Evolutionary conservation across 1,140 invertebrate genomes (phyloP).

Genomic region (Copidosoma floridanum): DNA sequence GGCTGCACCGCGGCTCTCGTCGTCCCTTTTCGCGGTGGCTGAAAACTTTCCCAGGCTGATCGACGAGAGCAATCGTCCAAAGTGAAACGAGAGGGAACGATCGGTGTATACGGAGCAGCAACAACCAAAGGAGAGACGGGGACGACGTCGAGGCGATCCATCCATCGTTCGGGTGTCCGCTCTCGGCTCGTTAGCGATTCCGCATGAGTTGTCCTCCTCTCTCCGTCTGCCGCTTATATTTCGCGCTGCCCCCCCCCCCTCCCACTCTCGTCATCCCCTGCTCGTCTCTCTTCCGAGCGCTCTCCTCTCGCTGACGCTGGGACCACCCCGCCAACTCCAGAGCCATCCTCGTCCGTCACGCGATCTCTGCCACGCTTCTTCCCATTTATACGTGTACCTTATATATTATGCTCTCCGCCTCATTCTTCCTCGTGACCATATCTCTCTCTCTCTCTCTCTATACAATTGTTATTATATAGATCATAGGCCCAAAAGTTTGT

Average conservation of each 20-base stretch:
- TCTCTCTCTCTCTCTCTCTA: too few relatives aligned
- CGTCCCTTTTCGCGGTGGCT: neutral
- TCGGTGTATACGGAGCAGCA: too few relatives aligned
- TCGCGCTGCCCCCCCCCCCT: constrained; percentile 27
- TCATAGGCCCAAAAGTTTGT: too few relatives aligned
- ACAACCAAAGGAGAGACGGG: too few relatives aligned
- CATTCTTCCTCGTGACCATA: too few relatives aligned
- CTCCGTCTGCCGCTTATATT: constrained; percentile 29
- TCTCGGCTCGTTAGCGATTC: constrained; percentile 52
- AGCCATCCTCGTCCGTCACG: constrained; percentile 49
- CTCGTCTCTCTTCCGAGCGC: constrained; percentile 14
- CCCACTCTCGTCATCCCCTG: constrained; percentile 18
- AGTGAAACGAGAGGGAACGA: constrained; percentile 12
- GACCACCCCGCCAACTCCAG: constrained; percentile 49
- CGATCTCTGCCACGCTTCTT: too few relatives aligned
- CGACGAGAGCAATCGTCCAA: neutral
- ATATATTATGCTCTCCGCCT: too few relatives aligned
- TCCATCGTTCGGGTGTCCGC: constrained; percentile 51
- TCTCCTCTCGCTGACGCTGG: constrained; percentile 32
- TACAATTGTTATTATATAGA: too few relatives aligned
- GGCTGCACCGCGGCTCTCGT: neutral
- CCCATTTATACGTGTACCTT: too few relatives aligned
- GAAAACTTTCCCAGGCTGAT: neutral
- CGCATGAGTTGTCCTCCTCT: constrained; percentile 46
- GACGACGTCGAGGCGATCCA: constrained; percentile 31